A percentile compares a stretch with the other conserved stretches of the same genome.
These are phyloP conservation scores for Coecobrya sp. DNA, from an alignment of 2,888 invertebrate genomes.

Conservation along the genomic window DNA sequence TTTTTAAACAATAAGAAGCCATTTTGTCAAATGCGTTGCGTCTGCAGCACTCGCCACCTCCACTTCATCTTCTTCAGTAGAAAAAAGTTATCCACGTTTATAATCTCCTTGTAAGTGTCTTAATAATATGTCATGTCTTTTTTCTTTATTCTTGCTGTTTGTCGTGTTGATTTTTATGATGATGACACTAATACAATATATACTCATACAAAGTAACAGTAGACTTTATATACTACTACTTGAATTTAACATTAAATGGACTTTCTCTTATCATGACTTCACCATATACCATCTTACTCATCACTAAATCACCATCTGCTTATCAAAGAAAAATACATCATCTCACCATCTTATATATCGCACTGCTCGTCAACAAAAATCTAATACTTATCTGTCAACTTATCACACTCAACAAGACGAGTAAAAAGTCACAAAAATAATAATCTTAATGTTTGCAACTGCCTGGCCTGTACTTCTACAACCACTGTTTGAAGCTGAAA, in stretches of 20 bases:
- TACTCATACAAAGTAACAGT: neutral
- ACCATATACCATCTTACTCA: no score
- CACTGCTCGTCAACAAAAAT: neutral
- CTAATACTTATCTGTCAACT: neutral
- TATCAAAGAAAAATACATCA: no score
- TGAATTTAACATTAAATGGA: neutral
- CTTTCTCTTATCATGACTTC: neutral
- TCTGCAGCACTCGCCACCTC: neutral
- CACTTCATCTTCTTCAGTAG: neutral
- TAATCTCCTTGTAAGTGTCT: conserved; percentile 65
- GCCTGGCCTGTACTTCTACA: conserved; percentile 29
- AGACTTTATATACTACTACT: neutral
- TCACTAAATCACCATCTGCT: no score
- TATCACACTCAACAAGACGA: neutral
- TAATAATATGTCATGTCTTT: conserved; percentile 58
- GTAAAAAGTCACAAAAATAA: neutral
- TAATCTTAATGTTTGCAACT: conserved; percentile 13
- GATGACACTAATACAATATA: conserved; percentile 25
- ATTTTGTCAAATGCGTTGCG: neutral
- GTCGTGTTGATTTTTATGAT: conserved; percentile 7
- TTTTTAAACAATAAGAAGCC: neutral
- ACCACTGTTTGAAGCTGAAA: conserved; percentile 10
- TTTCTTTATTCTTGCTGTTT: neutral
- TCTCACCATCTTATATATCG: neutral
- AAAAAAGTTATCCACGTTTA: neutral